Percentiles rank a stretch among this genome's conserved stretches.
phyloP scores from a whole-genome alignment of 2,888 invertebrate genomes.

The Perdita meconis region DNA sequence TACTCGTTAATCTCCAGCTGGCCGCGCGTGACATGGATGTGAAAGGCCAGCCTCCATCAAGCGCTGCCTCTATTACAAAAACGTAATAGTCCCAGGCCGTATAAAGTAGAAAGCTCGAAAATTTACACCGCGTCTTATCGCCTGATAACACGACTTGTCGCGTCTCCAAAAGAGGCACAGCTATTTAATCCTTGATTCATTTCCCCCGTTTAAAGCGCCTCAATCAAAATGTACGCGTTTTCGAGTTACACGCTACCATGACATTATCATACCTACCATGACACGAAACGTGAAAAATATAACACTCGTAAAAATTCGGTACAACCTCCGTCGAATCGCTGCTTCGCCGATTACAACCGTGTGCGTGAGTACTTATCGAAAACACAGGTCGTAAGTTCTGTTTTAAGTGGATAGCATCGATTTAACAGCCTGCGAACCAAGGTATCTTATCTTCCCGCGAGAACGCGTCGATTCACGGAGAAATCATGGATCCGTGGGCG shows the following conservation, averaged over 20 bases:
- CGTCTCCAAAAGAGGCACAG: conserved; percentile 3
- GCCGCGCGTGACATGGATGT: conserved; percentile 69
- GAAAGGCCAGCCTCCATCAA: conserved; percentile 13
- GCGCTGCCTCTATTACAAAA: background rate
- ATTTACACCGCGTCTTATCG: conserved; percentile 22
- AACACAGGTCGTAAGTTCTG: conserved; percentile 59
- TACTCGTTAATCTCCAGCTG: conserved; percentile 74
- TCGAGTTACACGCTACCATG: conserved; percentile 17
- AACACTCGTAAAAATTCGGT: conserved; percentile 17
- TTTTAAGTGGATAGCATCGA: conserved; percentile 58
- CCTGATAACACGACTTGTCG: conserved; percentile 17
- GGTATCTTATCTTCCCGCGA: conserved; percentile 54
- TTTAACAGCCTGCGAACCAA: conserved; percentile 52
- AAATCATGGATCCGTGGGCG: conserved; percentile 9
- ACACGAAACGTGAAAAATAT: conserved; percentile 9
- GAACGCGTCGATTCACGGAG: conserved; percentile 28
- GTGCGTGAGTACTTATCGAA: conserved; percentile 50
- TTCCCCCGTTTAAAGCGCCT: background rate
- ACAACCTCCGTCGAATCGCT: conserved; percentile 15
- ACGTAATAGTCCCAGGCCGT: too few relatives aligned
- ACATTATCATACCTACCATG: background rate
- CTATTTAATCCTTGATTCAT: conserved; percentile 28
- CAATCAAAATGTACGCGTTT: conserved; percentile 13
- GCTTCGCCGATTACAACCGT: background rate
- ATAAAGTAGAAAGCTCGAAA: background rate